Evolutionary conservation across 2,888 invertebrate genomes (phyloP), one percentile per base, ranked within the genome.

Genomic region (Thecocarcelia acutangulata): DNA sequence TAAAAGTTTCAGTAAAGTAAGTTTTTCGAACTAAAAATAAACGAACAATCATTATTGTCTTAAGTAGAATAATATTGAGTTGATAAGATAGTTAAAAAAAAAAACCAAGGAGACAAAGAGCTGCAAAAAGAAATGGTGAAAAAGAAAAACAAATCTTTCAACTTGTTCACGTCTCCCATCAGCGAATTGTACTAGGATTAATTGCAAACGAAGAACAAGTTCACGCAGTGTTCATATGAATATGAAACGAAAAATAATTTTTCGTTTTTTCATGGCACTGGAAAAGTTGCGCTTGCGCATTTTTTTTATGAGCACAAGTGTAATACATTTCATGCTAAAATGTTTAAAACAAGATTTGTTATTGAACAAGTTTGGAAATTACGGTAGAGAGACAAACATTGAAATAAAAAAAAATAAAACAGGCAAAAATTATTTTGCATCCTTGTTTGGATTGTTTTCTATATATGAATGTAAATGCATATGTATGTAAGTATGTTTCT

Each of bases 301-400:
- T 56, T 68, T 59, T 40, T 24, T 48, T 59, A 48, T 21, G 56
- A 40, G 42, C 63, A 54, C 63, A 63, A 63, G 44, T 54, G 63
- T 44, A 73, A 73, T 72, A 44, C 42, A 61, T 52, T 52, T 42
- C 61, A 54, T 73, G 54, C 33, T 73, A 54, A 73, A 66, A 52
- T 66, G 24, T 15, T 54, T 19, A 54, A 69, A 74, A 74, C 64
- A 58, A 58, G 64, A 74, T 64, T n/a, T 74, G 74, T 74, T 74
- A 74, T 50, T 66, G 58, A 75, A 75, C 74, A 66, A 75, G 74
- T 75, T 75, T 58, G 48, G 40, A 58, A 58, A 66, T 50, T 66
- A 75, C 40, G 19, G 42, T 56, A 58, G 42, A 66, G 40, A 48
- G 40, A 64, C 56, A 66, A 48, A 66, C 48, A 74, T 58, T 63